Conservation (phyloP, 2,797 vertebrate species). For the Syngnathus acus region DNA sequence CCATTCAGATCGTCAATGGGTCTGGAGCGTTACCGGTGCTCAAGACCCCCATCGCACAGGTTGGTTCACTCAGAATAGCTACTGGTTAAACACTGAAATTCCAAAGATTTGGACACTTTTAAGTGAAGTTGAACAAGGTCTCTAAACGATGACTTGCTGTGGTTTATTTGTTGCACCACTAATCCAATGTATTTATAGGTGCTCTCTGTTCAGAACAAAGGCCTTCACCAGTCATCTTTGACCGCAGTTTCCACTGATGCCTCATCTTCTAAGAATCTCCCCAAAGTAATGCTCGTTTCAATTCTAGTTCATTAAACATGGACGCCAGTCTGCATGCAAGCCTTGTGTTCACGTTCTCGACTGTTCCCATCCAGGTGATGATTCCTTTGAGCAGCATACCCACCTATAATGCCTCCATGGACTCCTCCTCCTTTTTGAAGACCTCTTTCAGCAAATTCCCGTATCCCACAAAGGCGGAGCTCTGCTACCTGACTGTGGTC, state of each 20-base stretch:
- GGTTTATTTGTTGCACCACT: too few relatives aligned
- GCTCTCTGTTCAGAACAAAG: constrained; percentile 76
- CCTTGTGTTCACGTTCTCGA: constrained; percentile 4
- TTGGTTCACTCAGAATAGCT: constrained; percentile 10
- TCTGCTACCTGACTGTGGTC: constrained; percentile 95
- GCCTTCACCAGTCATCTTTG: constrained; percentile 64
- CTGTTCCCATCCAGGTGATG: constrained; percentile 82
- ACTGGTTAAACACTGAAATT: too few relatives aligned
- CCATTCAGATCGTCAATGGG: constrained; percentile 81
- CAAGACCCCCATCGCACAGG: constrained; percentile 85
- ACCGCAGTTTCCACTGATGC: constrained; percentile 49
- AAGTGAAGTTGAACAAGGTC: too few relatives aligned
- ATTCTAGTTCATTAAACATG: neutral
- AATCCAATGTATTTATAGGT: constrained; percentile 46
- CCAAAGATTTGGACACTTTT: too few relatives aligned
- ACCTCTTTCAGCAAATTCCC: constrained; percentile 97
- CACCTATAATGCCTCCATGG: constrained; percentile 92
- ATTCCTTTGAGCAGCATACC: constrained; percentile 98
- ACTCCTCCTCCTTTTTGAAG: constrained; percentile 92
- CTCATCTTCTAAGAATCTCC: constrained; percentile 80
- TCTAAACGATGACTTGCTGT: too few relatives aligned
- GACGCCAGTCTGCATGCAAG: neutral
- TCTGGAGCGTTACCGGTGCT: constrained; percentile 82
- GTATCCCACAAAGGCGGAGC: constrained; percentile 94
- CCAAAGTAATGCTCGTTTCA: constrained; percentile 65